Evolutionary conservation across 1,140 invertebrate species (phyloP).

Genomic region (Brachystomella parvula): DNA sequence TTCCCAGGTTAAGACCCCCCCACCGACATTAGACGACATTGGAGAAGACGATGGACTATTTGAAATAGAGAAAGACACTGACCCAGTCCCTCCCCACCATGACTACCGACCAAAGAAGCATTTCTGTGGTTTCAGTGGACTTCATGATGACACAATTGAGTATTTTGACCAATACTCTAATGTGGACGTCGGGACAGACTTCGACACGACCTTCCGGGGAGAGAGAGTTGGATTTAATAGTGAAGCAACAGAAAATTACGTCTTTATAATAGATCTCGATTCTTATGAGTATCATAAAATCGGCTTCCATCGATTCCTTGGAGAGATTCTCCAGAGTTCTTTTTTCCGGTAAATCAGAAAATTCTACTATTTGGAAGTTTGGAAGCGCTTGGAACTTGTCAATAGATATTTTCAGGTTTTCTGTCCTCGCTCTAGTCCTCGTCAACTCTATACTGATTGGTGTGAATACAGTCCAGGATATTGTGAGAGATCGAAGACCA

Average conservation of each 20-base stretch:
- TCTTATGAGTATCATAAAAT: slow-evolving; percentile 33
- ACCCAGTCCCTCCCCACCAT: too few relatives aligned
- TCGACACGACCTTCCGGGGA: slow-evolving; percentile 10
- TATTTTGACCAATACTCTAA: slow-evolving; percentile 21
- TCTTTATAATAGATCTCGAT: slow-evolving; percentile 32
- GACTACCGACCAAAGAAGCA: too few relatives aligned
- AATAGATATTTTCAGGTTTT: slow-evolving; percentile 8
- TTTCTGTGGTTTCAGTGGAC: too few relatives aligned
- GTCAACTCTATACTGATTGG: slow-evolving; percentile 37
- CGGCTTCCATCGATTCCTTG: slow-evolving; percentile 30
- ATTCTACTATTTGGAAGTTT: not conserved
- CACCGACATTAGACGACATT: too few relatives aligned
- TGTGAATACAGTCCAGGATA: slow-evolving; percentile 19
- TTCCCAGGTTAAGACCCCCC: too few relatives aligned
- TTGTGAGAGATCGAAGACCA: slow-evolving; percentile 6
- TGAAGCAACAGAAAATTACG: slow-evolving; percentile 23
- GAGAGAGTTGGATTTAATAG: slow-evolving; percentile 4
- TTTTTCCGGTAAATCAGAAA: slow-evolving; percentile 19
- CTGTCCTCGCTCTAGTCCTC: slow-evolving; percentile 32
- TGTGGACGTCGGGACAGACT: slow-evolving; percentile 22
- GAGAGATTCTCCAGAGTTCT: slow-evolving; percentile 30
- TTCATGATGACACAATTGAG: slow-evolving; percentile 23
- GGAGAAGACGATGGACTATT: too few relatives aligned
- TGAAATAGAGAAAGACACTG: too few relatives aligned
- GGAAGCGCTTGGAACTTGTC: not conserved